Conservation (phyloP, 2,888 invertebrate species). For the Andrena bicolor region DNA sequence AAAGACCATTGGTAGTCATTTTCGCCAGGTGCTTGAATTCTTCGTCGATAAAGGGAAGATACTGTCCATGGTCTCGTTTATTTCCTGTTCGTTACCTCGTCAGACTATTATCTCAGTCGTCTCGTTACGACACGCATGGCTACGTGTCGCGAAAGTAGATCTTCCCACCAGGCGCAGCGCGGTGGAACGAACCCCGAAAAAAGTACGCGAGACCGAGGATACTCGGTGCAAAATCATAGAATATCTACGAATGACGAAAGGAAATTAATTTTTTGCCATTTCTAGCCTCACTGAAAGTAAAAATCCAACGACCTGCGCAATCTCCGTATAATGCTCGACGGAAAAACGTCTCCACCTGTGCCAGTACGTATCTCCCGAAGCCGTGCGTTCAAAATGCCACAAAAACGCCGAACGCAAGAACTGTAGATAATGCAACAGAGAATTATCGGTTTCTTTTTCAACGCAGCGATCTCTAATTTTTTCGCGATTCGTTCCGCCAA, state of each 20-base stretch:
- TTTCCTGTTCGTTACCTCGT: slow-evolving; percentile 10
- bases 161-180: slow-evolving; percentile 23
- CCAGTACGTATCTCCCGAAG: background rate
- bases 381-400: background rate
- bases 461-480: background rate
- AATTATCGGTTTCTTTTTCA: background rate
- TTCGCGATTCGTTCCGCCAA: background rate
- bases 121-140: slow-evolving; percentile 20
- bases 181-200: slow-evolving; percentile 22
- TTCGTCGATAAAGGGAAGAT: slow-evolving; percentile 37
- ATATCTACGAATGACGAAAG: slow-evolving; percentile 6
- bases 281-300: slow-evolving; percentile 3
- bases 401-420: background rate
- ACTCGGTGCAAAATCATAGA: slow-evolving; percentile 15
- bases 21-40: slow-evolving; percentile 6
- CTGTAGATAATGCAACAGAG: background rate
- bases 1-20: background rate
- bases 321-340: background rate
- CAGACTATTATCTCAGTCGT: background rate
- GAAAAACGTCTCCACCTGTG: background rate
- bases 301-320: background rate
- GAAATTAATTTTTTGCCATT: background rate
- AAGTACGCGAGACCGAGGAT: background rate
- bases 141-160: slow-evolving; percentile 30
- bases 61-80: slow-evolving; percentile 1